Percentiles rank a stretch among this genome's conserved stretches.
These are phyloP conservation scores for Trialeurodes vaporariorum DNA, from an alignment of 1,140 invertebrate genomes.

Conservation along the genomic window DNA sequence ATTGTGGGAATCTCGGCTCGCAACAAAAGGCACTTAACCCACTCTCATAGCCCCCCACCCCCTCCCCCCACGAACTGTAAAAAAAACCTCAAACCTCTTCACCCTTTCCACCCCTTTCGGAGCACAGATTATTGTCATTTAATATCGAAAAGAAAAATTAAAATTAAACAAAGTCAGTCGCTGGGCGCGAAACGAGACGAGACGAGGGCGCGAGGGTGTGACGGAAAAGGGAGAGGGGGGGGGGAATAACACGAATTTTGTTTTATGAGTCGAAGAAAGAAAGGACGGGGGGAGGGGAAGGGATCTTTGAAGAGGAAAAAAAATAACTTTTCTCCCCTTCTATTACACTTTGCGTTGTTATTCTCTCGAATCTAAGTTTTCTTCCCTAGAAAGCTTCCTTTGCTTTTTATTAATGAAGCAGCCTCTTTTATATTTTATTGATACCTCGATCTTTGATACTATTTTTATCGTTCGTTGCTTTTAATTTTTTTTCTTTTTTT, in stretches of 20 bases:
- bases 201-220: no score
- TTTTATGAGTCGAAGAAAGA: neutral
- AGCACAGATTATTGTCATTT: slow-evolving; percentile 1
- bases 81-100: no score
- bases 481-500: no score
- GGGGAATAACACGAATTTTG: neutral
- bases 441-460: no score
- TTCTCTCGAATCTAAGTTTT: no score
- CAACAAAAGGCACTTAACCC: neutral
- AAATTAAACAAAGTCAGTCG: neutral
- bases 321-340: no score
- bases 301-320: neutral
- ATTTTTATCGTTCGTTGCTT: no score
- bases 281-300: neutral
- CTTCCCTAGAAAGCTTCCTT: no score
- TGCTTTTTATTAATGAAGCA: no score
- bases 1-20: neutral
- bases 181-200: no score
- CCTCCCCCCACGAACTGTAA: neutral
- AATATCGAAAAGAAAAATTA: neutral
- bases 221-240: neutral
- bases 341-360: no score
- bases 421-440: no score
- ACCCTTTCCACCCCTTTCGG: neutral
- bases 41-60: neutral